Evolutionary conservation across 1,140 invertebrate species (phyloP).

Genomic region (Drosophila lini): DNA sequence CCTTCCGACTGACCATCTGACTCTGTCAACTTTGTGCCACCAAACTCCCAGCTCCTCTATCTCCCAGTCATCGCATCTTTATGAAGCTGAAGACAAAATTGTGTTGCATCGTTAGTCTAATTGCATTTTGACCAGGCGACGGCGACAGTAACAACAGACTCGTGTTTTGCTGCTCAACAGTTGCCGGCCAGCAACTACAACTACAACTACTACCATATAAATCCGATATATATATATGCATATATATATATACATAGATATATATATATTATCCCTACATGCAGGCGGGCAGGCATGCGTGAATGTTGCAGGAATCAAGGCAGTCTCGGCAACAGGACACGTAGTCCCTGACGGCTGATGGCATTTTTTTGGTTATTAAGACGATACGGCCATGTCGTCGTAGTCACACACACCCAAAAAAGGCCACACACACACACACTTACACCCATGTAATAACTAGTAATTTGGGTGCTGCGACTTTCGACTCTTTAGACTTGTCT

Average conservation of each 20-base stretch:
- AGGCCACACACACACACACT: slow-evolving; percentile 17
- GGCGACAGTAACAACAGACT: slow-evolving; percentile 56
- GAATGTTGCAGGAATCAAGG: slow-evolving; percentile 58
- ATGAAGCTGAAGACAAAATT: slow-evolving; percentile 80
- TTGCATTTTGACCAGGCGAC: slow-evolving; percentile 68
- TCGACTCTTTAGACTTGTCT: slow-evolving; percentile 77
- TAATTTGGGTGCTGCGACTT: slow-evolving; percentile 61
- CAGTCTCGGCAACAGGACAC: slow-evolving; percentile 27
- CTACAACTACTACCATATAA: not conserved
- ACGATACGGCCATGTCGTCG: slow-evolving; percentile 60
- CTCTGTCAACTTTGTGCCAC: slow-evolving; percentile 10
- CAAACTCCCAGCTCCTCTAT: not conserved
- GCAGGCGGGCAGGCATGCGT: slow-evolving; percentile 56
- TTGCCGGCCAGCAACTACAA: slow-evolving; percentile 7
- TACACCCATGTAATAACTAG: slow-evolving; percentile 60
- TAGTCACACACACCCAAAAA: slow-evolving; percentile 23
- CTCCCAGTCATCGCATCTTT: slow-evolving; percentile 36
- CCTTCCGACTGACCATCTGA: slow-evolving; percentile 25
- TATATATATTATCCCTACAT: slow-evolving; percentile 5
- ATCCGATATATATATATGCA: not conserved
- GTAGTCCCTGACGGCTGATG: slow-evolving; percentile 60
- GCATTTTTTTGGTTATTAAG: slow-evolving; percentile 81
- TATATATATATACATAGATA: not conserved
- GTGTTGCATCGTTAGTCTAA: slow-evolving; percentile 81
- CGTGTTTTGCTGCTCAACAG: slow-evolving; percentile 44